These are phyloP conservation scores for Rousettus leschenaultii DNA, from an alignment of 2,113 vertebrate genomes.

Conservation along the genomic window DNA sequence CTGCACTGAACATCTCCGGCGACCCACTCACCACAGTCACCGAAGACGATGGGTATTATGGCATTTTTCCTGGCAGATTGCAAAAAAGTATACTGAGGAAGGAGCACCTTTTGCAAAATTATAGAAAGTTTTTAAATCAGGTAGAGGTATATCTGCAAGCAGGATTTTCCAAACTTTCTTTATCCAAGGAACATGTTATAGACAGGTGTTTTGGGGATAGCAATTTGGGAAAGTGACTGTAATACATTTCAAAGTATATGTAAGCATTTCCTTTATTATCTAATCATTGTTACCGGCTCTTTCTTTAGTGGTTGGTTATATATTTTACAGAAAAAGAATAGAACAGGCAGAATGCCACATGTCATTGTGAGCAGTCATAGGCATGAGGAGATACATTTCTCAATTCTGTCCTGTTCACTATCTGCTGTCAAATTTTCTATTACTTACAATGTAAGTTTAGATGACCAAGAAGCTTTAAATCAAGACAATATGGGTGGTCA, in stretches of 20 bases:
- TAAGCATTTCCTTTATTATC: background rate
- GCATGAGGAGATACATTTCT: background rate
- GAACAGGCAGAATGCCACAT: background rate
- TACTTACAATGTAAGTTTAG: background rate
- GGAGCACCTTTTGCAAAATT: background rate
- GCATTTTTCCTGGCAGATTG: background rate
- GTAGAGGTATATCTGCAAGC: background rate
- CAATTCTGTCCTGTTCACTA: background rate
- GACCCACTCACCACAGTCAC: too few relatives aligned
- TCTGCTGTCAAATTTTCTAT: background rate
- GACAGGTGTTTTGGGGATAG: background rate
- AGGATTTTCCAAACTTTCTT: background rate
- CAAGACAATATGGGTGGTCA: too few relatives aligned
- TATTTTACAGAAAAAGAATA: background rate
- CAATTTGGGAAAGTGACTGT: background rate
- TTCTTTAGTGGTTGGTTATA: background rate
- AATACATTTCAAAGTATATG: background rate
- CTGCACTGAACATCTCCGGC: background rate
- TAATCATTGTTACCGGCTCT: background rate
- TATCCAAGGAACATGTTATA: background rate
- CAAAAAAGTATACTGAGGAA: background rate
- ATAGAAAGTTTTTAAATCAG: background rate
- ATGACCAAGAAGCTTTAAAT: background rate
- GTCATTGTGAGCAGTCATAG: background rate
- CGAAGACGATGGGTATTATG: rapidly evolving